phyloP scores from a whole-genome alignment of 2,797 vertebrate genomes.

The Hipposideros larvatus region DNA sequence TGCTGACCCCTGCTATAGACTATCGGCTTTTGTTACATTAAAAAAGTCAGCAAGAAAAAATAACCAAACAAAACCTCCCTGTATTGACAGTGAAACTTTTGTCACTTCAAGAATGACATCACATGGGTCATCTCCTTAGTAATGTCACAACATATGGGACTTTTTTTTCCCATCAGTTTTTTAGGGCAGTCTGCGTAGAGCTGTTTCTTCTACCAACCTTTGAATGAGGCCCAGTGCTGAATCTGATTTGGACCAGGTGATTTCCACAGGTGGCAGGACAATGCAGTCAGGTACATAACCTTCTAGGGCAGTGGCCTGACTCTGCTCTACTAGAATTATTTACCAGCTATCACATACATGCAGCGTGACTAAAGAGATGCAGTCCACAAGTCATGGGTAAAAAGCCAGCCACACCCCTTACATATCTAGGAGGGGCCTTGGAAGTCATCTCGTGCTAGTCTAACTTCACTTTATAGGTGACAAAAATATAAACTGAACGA shows the following conservation, averaged over 20 bases:
- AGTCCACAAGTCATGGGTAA: background rate
- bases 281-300: accelerated
- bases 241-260: background rate
- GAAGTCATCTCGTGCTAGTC: background rate
- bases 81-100: no score
- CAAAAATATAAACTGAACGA: background rate
- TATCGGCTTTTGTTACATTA: background rate
- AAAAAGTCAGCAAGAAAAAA: background rate
- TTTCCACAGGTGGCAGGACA: background rate
- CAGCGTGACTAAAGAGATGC: background rate
- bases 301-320: background rate
- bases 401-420: background rate
- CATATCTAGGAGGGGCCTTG: background rate
- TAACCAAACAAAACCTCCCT: background rate
- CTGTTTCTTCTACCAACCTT: background rate
- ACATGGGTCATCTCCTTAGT: background rate
- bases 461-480: background rate
- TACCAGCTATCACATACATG: background rate
- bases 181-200: background rate
- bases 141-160: background rate
- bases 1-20: background rate
- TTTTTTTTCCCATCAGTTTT: background rate
- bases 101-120: background rate
- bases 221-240: background rate
- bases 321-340: background rate